phyloP scores from a whole-genome alignment of 2,797 vertebrate species.

The Mionectes olivaceus region DNA sequence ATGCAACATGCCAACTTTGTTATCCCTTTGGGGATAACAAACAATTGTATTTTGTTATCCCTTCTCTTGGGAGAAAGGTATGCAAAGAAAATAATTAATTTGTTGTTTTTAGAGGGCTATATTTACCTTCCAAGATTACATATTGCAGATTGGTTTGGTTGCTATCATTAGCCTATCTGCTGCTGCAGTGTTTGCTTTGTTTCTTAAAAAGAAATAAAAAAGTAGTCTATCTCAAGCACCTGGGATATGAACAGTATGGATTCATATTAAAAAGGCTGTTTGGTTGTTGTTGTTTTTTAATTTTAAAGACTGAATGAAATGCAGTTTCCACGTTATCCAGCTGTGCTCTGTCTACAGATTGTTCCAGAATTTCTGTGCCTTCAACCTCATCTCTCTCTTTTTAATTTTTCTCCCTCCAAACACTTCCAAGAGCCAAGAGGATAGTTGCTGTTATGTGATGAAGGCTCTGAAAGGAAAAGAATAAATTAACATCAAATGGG shows the following conservation, averaged over 20 bases:
- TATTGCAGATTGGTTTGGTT: background rate
- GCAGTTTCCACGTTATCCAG: background rate
- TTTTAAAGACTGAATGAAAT: background rate
- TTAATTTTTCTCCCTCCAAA: background rate
- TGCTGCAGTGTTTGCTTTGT: background rate
- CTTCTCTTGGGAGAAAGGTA: background rate
- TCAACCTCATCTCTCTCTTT: background rate
- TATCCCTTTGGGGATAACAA: too few species aligned
- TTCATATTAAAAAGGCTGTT: background rate
- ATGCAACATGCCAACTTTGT: background rate
- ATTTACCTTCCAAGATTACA: background rate
- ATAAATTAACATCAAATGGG: background rate
- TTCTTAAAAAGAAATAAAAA: background rate
- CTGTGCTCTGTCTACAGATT: background rate
- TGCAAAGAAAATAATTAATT: background rate
- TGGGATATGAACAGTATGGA: background rate
- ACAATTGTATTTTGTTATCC: background rate
- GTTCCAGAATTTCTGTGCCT: background rate
- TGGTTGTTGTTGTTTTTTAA: background rate
- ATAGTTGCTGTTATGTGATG: background rate
- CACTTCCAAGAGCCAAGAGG: background rate
- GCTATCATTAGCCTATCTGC: background rate
- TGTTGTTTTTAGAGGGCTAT: background rate
- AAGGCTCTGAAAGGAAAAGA: background rate
- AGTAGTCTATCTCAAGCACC: background rate